Percentiles rank a stretch among this genome's conserved stretches.
Conservation (phyloP, 2,888 invertebrate genomes). For the Chaitophorus viminalis region DNA sequence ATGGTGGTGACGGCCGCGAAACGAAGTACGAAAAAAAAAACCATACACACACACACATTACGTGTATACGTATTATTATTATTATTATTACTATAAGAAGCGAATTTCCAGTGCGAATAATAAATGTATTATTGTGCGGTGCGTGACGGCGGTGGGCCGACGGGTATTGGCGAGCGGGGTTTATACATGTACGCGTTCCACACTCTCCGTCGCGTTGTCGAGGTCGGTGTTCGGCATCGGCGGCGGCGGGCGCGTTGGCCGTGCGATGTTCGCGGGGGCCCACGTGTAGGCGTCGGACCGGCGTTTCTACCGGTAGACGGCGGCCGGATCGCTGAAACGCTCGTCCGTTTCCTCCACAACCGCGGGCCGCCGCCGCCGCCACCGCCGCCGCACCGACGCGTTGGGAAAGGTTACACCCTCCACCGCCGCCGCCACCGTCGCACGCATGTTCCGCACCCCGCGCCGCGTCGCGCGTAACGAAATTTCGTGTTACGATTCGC, state of each 20-base stretch:
- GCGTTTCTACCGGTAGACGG: constrained; percentile 64
- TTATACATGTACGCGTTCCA: constrained; percentile 65
- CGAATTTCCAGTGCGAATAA: constrained; percentile 55
- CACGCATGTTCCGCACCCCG: neutral
- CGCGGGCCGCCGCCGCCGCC: constrained; percentile 31
- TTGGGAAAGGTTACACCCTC: constrained; percentile 52
- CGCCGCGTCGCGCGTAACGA: too few species aligned
- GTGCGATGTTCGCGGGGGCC: constrained; percentile 69
- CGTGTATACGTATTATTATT: too few species aligned
- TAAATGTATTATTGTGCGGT: constrained; percentile 35
- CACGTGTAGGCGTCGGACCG: constrained; percentile 71
- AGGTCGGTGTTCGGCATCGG: constrained; percentile 73
- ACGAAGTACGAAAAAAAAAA: neutral
- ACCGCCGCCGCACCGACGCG: constrained; percentile 39
- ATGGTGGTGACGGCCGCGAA: neutral
- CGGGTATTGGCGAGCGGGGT: constrained; percentile 64
- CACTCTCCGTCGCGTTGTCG: constrained; percentile 73
- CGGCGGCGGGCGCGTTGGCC: constrained; percentile 66
- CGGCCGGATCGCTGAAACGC: constrained; percentile 66
- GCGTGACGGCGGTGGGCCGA: constrained; percentile 24
- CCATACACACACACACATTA: neutral
- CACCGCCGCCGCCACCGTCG: constrained; percentile 55
- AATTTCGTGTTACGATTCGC: too few species aligned
- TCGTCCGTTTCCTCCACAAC: constrained; percentile 63
- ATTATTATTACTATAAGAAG: neutral